Evolutionary conservation across 2,888 invertebrate genomes (phyloP).

Genomic region (Pherbina coryleti): DNA sequence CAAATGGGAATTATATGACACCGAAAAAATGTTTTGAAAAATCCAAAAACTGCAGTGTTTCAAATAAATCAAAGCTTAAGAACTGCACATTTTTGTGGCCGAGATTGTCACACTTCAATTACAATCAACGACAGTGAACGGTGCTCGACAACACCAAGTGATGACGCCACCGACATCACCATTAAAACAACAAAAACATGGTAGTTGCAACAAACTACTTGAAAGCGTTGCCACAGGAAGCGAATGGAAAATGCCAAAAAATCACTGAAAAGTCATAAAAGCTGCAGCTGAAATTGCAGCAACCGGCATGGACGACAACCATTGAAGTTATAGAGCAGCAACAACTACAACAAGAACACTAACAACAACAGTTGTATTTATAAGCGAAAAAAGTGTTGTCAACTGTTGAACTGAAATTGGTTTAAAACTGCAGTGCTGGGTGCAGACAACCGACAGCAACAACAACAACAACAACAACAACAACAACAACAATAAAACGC

Average conservation of each 20-base stretch:
- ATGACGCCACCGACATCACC: neutral
- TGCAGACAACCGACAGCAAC: neutral
- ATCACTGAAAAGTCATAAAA: slow-evolving; percentile 24
- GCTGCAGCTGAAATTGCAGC: slow-evolving; percentile 27
- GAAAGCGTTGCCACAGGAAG: too few species aligned
- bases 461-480: slow-evolving; percentile 20
- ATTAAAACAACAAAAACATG: too few species aligned
- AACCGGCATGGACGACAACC: neutral
- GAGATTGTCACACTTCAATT: slow-evolving; percentile 47
- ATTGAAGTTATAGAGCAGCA: neutral
- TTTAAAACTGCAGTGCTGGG: slow-evolving; percentile 3
- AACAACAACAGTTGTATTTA: slow-evolving; percentile 6
- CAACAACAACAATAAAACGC: neutral
- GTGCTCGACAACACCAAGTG: neutral
- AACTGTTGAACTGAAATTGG: slow-evolving; percentile 18
- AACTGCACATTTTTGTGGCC: slow-evolving; percentile 46
- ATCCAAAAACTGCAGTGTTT: slow-evolving; percentile 35
- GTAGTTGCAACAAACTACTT: too few species aligned
- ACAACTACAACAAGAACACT: neutral
- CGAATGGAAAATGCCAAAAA: slow-evolving; percentile 5
- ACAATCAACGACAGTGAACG: slow-evolving; percentile 17
- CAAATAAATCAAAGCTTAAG: slow-evolving; percentile 41
- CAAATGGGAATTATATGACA: too few species aligned
- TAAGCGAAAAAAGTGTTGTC: slow-evolving; percentile 1
- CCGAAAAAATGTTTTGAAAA: slow-evolving; percentile 79